Conservation (phyloP, 2,797 vertebrate genomes). For the Hozukius guyotensis region DNA sequence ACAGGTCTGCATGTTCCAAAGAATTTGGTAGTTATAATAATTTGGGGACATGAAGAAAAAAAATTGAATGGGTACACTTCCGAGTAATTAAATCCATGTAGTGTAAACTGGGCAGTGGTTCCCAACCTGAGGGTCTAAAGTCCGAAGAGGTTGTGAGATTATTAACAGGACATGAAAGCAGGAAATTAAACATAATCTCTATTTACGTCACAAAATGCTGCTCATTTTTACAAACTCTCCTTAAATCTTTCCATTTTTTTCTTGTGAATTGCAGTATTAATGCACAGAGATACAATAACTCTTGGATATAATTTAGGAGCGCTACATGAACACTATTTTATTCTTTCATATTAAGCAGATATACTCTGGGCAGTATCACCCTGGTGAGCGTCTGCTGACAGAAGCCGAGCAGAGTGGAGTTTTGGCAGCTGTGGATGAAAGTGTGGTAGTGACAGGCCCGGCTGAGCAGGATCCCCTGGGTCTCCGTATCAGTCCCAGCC, state of each 20-base stretch:
- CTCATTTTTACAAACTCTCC: neutral
- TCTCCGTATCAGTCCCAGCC: conserved; percentile 72
- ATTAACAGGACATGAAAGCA: neutral
- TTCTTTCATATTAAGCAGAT: neutral
- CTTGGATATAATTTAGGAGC: neutral
- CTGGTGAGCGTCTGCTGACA: conserved; percentile 11
- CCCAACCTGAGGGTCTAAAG: neutral
- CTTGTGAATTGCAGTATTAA: neutral
- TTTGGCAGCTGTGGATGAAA: conserved; percentile 61
- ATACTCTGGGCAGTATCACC: neutral
- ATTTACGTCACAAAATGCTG: neutral
- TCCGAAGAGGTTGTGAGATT: neutral
- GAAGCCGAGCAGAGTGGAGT: conserved; percentile 33
- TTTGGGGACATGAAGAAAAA: too few species aligned
- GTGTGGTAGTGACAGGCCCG: conserved; percentile 51
- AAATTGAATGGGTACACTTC: neutral
- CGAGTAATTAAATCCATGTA: neutral
- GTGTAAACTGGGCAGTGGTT: neutral
- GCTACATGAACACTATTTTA: neutral
- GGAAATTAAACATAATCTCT: neutral
- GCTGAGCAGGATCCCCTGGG: conserved; percentile 72
- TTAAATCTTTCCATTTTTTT: neutral
- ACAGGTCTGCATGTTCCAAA: too few species aligned
- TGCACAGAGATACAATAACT: neutral
- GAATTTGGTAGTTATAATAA: too few species aligned